These are phyloP conservation scores for Phlogophora meticulosa DNA, from an alignment of 2,888 invertebrate genomes.

Conservation along the genomic window DNA sequence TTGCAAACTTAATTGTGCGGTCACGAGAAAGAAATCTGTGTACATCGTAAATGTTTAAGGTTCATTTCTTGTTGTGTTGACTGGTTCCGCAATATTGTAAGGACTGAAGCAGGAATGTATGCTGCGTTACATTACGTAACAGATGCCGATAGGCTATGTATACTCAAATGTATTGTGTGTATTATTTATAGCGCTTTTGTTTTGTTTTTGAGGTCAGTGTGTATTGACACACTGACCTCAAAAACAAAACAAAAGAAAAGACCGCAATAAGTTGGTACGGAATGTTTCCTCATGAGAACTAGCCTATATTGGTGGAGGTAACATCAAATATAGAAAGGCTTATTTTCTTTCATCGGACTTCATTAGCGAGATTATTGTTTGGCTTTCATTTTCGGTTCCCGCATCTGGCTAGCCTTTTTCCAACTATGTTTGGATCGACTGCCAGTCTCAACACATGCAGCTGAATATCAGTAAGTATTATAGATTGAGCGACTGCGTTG, in stretches of 20 bases:
- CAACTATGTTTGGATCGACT: too few species aligned
- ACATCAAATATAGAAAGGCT: slow-evolving; percentile 37
- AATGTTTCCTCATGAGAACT: neutral
- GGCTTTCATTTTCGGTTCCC: neutral
- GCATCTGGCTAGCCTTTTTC: too few species aligned
- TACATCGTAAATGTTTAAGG: neutral
- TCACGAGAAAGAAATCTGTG: neutral
- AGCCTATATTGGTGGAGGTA: neutral
- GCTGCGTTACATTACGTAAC: slow-evolving; percentile 24
- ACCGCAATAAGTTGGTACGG: slow-evolving; percentile 10
- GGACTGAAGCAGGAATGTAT: slow-evolving; percentile 38
- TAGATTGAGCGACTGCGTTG: too few species aligned
- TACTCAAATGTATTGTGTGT: slow-evolving; percentile 29
- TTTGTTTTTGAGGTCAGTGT: slow-evolving; percentile 50
- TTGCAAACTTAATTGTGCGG: slow-evolving; percentile 21
- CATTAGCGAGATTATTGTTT: neutral
- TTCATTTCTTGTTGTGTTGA: neutral
- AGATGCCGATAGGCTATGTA: slow-evolving; percentile 26
- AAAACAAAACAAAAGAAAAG: too few species aligned
- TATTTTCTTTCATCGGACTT: slow-evolving; percentile 7
- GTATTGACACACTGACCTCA: slow-evolving; percentile 29
- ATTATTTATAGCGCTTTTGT: slow-evolving; percentile 45
- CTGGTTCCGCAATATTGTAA: slow-evolving; percentile 14
- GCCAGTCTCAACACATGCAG: too few species aligned
- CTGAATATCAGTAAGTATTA: too few species aligned